phyloP scores from a whole-genome alignment of 1,140 invertebrate genomes.

The Cotesia chilonis region DNA sequence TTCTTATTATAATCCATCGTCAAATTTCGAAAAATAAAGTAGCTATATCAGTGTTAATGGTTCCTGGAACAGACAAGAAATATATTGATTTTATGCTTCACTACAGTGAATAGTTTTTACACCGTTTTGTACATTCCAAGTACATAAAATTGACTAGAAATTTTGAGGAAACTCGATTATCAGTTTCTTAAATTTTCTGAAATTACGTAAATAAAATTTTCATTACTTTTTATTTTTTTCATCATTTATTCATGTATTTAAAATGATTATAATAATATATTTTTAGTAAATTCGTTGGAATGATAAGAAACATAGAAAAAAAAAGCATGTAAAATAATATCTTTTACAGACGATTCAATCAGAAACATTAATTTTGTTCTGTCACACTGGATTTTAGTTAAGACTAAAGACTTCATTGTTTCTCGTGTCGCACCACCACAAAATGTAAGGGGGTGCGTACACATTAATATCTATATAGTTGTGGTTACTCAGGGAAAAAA shows the following conservation, averaged over 20 bases:
- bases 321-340: background rate
- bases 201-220: no score
- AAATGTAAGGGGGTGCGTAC: conserved; percentile 7
- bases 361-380: conserved; percentile 22
- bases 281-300: background rate
- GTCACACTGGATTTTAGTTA: conserved; percentile 9
- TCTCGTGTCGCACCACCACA: conserved; percentile 3
- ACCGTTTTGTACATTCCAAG: no score
- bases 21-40: background rate
- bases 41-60: no score
- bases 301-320: background rate
- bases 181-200: no score
- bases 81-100: no score
- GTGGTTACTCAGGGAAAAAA: no score
- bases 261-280: background rate
- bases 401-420: conserved; percentile 16
- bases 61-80: no score
- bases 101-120: no score
- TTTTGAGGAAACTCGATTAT: no score
- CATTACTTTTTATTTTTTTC: no score
- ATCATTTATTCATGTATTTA: no score
- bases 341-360: conserved; percentile 17
- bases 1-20: background rate
- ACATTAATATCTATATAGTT: background rate
- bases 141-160: no score